These are phyloP conservation scores for Colinus virginianus DNA, from an alignment of 2,113 vertebrate species.

Conservation along the genomic window DNA sequence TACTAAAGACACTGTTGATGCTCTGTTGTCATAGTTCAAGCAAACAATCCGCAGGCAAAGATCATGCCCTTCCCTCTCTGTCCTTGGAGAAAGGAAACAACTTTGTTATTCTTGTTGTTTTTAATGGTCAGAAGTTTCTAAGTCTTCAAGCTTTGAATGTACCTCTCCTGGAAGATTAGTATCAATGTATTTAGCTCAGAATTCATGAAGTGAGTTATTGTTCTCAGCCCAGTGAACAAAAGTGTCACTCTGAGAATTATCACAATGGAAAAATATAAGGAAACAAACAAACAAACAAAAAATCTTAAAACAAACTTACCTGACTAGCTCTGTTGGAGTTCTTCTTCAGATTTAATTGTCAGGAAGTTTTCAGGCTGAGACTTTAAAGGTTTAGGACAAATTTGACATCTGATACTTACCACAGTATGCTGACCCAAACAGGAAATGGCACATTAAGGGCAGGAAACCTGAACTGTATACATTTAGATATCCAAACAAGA, in stretches of 20 bases:
- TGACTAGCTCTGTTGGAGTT: neutral
- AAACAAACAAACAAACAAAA: neutral
- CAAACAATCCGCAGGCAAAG: neutral
- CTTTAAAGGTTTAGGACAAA: neutral
- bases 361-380: neutral
- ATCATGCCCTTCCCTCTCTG: neutral
- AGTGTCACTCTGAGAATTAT: neutral
- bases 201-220: neutral
- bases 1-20: neutral
- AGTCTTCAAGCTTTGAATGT: neutral
- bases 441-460: neutral
- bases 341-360: neutral
- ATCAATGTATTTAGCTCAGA: neutral
- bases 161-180: neutral
- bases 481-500: neutral
- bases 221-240: neutral
- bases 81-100: neutral
- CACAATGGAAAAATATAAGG: neutral
- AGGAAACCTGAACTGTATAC: neutral
- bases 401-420: neutral
- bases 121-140: neutral
- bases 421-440: neutral
- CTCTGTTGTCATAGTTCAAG: constrained; percentile 4
- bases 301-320: neutral
- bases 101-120: neutral